These are phyloP conservation scores for Zosterops pallidus DNA, from an alignment of 2,113 vertebrate genomes.

Conservation along the genomic window DNA sequence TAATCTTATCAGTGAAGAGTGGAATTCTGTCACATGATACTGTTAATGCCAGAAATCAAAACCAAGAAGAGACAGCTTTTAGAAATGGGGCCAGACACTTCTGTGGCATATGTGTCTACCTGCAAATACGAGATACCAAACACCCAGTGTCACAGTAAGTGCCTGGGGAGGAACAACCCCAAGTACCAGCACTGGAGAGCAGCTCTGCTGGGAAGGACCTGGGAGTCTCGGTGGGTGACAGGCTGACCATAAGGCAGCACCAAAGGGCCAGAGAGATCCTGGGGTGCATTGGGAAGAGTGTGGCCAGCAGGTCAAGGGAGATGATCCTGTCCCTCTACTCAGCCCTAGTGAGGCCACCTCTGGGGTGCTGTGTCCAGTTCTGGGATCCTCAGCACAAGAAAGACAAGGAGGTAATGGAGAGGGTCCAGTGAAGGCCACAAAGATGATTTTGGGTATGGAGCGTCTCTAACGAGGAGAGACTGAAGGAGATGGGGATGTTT, in stretches of 20 bases:
- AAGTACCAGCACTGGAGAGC: neutral
- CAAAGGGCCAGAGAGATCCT: rapidly evolving
- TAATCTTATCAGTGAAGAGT: neutral
- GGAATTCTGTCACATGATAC: neutral
- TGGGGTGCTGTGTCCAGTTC: neutral
- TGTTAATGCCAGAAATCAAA: neutral
- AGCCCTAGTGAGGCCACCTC: neutral
- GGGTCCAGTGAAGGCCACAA: neutral
- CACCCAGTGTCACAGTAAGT: rapidly evolving
- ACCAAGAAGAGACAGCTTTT: neutral
- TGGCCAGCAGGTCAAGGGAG: rapidly evolving
- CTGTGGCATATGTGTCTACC: rapidly evolving
- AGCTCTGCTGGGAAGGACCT: neutral
- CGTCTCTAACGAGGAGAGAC: rapidly evolving
- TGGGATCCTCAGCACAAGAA: neutral
- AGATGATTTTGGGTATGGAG: neutral
- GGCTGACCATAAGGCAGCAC: rapidly evolving
- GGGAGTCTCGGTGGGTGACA: neutral
- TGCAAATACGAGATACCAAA: neutral
- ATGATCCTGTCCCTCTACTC: neutral
- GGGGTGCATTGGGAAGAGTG: neutral
- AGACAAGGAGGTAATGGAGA: neutral
- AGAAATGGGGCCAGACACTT: neutral
- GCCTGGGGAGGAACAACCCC: neutral
- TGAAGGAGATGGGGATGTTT: neutral